phyloP scores from a whole-genome alignment of 1,140 invertebrate species.

The Drosophila murphyi region DNA sequence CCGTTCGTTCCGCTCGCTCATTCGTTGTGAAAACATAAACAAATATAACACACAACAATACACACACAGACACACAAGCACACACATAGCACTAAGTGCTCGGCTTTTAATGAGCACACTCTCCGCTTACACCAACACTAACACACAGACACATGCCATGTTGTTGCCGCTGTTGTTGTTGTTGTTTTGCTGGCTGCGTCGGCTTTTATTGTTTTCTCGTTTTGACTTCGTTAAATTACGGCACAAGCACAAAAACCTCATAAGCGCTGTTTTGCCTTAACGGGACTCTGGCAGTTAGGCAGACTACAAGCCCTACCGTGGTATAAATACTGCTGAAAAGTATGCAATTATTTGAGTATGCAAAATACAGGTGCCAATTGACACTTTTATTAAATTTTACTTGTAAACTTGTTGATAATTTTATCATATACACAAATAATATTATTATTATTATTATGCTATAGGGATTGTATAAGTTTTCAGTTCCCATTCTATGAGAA shows the following conservation, averaged over 20 bases:
- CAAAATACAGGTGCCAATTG: not conserved
- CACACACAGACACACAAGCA: slow-evolving; percentile 20
- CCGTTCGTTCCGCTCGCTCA: slow-evolving; percentile 54
- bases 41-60: slow-evolving; percentile 50
- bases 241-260: slow-evolving; percentile 81
- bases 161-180: slow-evolving; percentile 39
- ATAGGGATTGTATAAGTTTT: too few relatives aligned
- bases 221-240: slow-evolving; percentile 83
- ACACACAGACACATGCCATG: slow-evolving; percentile 11
- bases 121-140: slow-evolving; percentile 30
- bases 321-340: not conserved
- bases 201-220: slow-evolving; percentile 81
- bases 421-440: too few relatives aligned
- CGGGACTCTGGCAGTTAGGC: slow-evolving; percentile 8
- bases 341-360: slow-evolving; percentile 2
- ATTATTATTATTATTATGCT: too few relatives aligned
- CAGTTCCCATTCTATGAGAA: too few relatives aligned
- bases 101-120: slow-evolving; percentile 42
- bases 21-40: slow-evolving; percentile 43
- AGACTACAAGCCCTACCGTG: slow-evolving; percentile 26
- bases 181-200: slow-evolving; percentile 46
- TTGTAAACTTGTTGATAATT: too few relatives aligned
- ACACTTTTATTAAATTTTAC: too few relatives aligned
- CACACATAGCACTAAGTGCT: slow-evolving; percentile 26
- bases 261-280: slow-evolving; percentile 60